phyloP scores from a whole-genome alignment of 1,140 invertebrate genomes.

The Zaprionus gabonicus region DNA sequence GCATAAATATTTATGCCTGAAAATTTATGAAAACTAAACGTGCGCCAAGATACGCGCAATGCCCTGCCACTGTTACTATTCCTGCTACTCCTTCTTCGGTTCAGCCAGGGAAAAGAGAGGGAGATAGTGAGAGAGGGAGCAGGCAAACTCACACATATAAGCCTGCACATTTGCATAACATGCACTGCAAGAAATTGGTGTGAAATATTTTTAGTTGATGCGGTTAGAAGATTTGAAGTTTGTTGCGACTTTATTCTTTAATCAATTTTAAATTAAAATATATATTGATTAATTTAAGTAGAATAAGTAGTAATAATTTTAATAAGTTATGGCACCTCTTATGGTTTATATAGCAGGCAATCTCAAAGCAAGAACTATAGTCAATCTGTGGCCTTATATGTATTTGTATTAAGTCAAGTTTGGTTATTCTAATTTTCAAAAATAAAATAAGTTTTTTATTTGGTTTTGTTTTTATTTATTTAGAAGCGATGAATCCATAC shows the following conservation, averaged over 20 bases:
- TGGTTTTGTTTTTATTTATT: no score
- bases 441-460: no score
- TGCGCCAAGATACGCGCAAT: constrained; percentile 52
- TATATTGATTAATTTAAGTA: no score
- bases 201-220: not conserved
- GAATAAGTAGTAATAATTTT: no score
- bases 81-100: not conserved
- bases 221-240: not conserved
- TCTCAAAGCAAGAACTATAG: no score
- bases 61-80: not conserved
- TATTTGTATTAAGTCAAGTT: no score
- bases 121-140: not conserved
- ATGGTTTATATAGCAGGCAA: no score
- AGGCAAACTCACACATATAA: constrained; percentile 13
- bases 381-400: no score
- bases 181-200: constrained; percentile 30
- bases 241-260: not conserved
- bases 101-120: not conserved
- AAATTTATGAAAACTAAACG: constrained; percentile 83
- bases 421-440: no score
- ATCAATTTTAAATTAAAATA: no score
- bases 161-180: constrained; percentile 13
- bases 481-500: no score
- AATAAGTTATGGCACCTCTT: no score
- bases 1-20: constrained; percentile 77